Evolutionary conservation across 2,797 vertebrate species (phyloP).

Genomic region (Limnodromus scolopaceus): DNA sequence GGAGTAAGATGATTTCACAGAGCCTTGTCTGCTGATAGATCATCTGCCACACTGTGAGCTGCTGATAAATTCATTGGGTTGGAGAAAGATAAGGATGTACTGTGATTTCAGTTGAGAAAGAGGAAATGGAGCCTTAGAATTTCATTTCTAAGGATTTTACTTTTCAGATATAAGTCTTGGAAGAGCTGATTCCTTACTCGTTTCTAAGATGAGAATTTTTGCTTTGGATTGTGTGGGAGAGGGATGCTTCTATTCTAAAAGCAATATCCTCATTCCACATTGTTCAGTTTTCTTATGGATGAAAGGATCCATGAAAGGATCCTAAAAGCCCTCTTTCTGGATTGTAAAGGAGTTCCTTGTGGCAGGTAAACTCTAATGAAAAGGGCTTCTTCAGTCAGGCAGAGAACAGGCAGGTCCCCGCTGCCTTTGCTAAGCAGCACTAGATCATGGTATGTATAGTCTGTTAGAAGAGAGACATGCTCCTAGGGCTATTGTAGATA

Average conservation of each 20-base stretch:
- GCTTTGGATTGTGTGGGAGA: fast-evolving
- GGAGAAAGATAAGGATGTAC: neutral
- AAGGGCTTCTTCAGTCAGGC: fast-evolving
- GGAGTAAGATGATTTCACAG: neutral
- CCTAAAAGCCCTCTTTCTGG: neutral
- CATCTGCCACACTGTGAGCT: neutral
- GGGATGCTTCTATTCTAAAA: fast-evolving
- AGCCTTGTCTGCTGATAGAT: neutral
- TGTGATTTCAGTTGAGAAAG: neutral
- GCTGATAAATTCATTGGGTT: neutral
- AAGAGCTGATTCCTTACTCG: neutral
- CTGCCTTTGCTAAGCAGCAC: neutral
- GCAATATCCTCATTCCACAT: neutral
- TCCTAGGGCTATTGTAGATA: neutral
- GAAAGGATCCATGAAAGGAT: neutral
- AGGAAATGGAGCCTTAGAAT: neutral
- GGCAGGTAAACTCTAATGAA: neutral
- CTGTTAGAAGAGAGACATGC: neutral
- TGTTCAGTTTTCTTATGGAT: neutral
- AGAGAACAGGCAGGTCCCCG: neutral
- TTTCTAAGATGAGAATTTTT: neutral
- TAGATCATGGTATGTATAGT: fast-evolving
- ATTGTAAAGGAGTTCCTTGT: neutral
- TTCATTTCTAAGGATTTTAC: neutral
- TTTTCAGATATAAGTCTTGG: fast-evolving